Evolutionary conservation across 2,113 vertebrate genomes (phyloP).

Genomic region (Gila orcuttii): DNA sequence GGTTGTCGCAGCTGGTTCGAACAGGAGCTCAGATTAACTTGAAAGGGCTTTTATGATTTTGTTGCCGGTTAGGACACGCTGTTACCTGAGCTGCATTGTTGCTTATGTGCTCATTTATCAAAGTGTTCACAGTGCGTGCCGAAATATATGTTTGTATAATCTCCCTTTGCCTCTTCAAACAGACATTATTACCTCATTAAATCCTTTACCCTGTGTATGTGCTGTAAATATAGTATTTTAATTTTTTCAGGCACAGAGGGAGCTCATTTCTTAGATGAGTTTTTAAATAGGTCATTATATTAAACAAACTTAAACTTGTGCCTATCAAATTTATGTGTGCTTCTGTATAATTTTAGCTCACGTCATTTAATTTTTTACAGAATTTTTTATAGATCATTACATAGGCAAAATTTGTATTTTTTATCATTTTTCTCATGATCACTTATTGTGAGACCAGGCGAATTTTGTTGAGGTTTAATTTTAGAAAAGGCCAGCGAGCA

Average conservation of each 20-base stretch:
- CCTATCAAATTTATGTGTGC: background rate
- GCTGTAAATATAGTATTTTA: conserved; percentile 32
- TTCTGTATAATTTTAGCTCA: background rate
- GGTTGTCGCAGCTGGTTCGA: background rate
- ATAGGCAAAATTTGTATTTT: background rate
- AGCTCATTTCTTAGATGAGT: conserved; percentile 21
- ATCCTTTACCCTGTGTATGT: conserved; percentile 9
- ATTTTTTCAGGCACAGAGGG: conserved; percentile 27
- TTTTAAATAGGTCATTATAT: conserved; percentile 24
- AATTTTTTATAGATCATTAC: background rate
- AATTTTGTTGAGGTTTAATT: conserved; percentile 7
- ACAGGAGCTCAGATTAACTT: conserved; percentile 4
- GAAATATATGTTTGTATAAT: background rate
- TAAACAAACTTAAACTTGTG: conserved; percentile 17
- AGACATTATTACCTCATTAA: conserved; percentile 17
- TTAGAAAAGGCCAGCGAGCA: conserved; percentile 48
- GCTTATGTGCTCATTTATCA: conserved; percentile 11
- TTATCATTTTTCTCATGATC: background rate
- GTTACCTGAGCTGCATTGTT: conserved; percentile 9
- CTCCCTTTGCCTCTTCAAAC: conserved; percentile 1
- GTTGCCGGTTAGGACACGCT: background rate
- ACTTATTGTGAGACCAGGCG: background rate
- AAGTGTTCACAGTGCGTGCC: background rate
- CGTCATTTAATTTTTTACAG: background rate
- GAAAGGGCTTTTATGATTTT: background rate